These are phyloP conservation scores for Anarhynchus alexandrinus DNA, from an alignment of 2,113 vertebrate genomes.

Conservation along the genomic window DNA sequence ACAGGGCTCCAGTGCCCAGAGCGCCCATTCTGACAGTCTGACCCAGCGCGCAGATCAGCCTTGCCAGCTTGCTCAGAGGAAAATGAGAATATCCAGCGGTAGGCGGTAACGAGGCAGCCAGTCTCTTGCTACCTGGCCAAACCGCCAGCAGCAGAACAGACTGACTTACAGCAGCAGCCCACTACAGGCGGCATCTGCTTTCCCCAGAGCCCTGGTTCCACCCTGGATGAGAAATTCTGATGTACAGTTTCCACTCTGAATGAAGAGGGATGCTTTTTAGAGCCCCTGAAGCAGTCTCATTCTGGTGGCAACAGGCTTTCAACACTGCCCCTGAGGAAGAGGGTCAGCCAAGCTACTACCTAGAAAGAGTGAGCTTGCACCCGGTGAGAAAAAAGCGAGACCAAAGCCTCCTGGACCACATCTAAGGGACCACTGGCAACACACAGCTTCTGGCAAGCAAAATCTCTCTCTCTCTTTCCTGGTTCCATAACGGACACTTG, in stretches of 20 bases:
- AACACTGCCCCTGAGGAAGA: neutral
- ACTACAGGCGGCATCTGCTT: neutral
- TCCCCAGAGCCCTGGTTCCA: neutral
- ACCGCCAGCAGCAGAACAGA: neutral
- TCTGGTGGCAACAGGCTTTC: conserved; percentile 20
- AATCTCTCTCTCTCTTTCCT: neutral
- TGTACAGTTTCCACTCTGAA: conserved; percentile 27
- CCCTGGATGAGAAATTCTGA: neutral
- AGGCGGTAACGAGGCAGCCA: neutral
- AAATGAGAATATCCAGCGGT: neutral
- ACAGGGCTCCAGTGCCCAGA: neutral
- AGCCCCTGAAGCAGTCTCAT: conserved; percentile 21
- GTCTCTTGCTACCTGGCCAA: neutral
- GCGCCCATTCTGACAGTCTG: neutral
- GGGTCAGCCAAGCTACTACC: neutral
- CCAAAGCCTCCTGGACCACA: neutral
- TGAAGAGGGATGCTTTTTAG: conserved; percentile 19
- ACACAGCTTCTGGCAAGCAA: neutral
- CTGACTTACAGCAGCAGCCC: neutral
- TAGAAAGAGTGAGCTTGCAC: neutral
- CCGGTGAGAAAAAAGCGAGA: neutral
- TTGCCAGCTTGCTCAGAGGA: neutral
- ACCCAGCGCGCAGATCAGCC: neutral
- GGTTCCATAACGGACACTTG: rapidly evolving
- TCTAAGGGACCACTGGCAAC: neutral